A percentile compares a stretch with the other conserved stretches of the same genome.
Evolutionary conservation across 1,140 invertebrate genomes (phyloP).

Genomic region (Protaetia brevitarsis): DNA sequence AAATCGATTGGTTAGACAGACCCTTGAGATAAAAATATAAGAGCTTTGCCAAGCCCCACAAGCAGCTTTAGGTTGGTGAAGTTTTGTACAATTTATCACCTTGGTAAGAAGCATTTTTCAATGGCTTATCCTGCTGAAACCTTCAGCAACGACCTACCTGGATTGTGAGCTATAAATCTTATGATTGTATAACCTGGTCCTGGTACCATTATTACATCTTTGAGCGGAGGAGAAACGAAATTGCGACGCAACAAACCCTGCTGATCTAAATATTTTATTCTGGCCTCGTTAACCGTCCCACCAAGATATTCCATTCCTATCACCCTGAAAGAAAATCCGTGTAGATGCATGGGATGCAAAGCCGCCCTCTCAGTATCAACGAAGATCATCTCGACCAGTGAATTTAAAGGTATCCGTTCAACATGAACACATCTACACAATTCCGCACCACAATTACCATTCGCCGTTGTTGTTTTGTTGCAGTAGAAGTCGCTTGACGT

Average conservation of each 20-base stretch:
- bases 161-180: constrained; percentile 69
- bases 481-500: too few relatives aligned
- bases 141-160: too few relatives aligned
- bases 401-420: constrained; percentile 62
- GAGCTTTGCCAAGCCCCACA: too few relatives aligned
- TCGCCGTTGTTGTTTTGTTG: too few relatives aligned
- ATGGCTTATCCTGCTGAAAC: too few relatives aligned
- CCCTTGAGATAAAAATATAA: too few relatives aligned
- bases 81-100: too few relatives aligned
- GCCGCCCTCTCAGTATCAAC: constrained; percentile 81
- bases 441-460: too few relatives aligned
- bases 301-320: constrained; percentile 71
- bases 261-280: constrained; percentile 66
- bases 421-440: too few relatives aligned
- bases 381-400: constrained; percentile 76
- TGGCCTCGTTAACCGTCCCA: constrained; percentile 61
- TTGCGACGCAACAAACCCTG: constrained; percentile 71
- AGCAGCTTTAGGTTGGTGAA: too few relatives aligned
- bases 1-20: too few relatives aligned
- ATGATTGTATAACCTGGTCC: constrained; percentile 86
- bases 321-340: constrained; percentile 80
- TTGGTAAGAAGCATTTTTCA: too few relatives aligned
- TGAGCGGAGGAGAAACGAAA: constrained; percentile 70
- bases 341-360: constrained; percentile 85
- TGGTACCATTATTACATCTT: constrained; percentile 88